These are phyloP conservation scores for Pseudochaenichthys georgianus DNA, from an alignment of 2,797 vertebrate species.

Conservation along the genomic window DNA sequence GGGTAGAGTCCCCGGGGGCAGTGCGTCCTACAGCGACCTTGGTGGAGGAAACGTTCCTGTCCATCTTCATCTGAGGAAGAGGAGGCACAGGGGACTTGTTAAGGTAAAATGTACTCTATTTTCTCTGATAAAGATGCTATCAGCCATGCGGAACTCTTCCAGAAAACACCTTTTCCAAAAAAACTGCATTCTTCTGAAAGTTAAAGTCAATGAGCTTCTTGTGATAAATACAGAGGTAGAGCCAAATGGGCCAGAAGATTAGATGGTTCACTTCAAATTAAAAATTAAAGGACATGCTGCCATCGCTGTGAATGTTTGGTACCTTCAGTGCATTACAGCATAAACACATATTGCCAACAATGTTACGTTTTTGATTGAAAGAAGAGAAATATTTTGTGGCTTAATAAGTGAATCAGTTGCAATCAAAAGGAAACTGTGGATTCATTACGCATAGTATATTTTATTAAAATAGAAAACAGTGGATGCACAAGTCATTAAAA, in stretches of 20 bases:
- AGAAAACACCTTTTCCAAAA: conserved; percentile 17
- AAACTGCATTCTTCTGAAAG: conserved; percentile 19
- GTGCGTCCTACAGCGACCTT: conserved; percentile 86
- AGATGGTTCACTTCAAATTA: conserved; percentile 16
- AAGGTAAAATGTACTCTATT: conserved; percentile 31
- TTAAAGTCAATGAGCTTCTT: conserved; percentile 42
- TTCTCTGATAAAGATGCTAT: conserved; percentile 29
- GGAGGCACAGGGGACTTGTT: conserved; percentile 43
- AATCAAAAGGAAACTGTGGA: conserved; percentile 17
- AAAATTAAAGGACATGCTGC: conserved; percentile 32
- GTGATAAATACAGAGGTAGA: conserved; percentile 37
- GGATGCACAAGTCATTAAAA: conserved; percentile 11
- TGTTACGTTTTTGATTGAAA: neutral
- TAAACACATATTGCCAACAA: conserved; percentile 2
- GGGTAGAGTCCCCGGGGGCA: conserved; percentile 85
- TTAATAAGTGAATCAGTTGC: conserved; percentile 1
- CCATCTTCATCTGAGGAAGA: conserved; percentile 84
- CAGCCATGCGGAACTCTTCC: conserved; percentile 25
- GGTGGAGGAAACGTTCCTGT: conserved; percentile 85
- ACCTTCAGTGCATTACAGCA: conserved; percentile 17
- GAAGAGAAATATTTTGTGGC: neutral
- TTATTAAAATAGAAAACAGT: conserved; percentile 3
- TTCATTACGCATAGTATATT: conserved; percentile 2
- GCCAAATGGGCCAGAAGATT: conserved; percentile 22
- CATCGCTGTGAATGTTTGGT: conserved; percentile 39